Conservation (phyloP, 2,888 invertebrate genomes). For the Lithophane ornitopus region DNA sequence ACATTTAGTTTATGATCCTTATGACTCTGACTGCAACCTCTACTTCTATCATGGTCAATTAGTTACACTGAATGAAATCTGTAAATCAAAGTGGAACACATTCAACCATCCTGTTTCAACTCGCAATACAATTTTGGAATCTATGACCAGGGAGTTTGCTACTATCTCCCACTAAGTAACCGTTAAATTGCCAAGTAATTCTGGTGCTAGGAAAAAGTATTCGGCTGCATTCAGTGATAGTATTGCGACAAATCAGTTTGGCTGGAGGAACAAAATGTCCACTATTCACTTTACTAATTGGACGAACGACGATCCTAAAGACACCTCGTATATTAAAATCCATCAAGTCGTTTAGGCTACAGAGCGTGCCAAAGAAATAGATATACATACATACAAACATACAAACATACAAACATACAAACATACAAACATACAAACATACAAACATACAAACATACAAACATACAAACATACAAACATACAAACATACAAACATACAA, state of each 20-base stretch:
- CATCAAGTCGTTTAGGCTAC: too few relatives aligned
- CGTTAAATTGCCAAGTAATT: background rate
- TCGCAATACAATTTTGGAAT: background rate
- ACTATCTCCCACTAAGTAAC: background rate
- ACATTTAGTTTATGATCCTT: background rate
- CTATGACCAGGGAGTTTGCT: background rate
- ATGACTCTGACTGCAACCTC: constrained; percentile 39
- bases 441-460: too few relatives aligned
- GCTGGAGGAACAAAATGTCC: background rate
- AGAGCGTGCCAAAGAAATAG: too few relatives aligned
- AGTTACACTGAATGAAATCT: background rate
- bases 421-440: too few relatives aligned
- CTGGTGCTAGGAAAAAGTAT: background rate
- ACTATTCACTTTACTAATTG: background rate
- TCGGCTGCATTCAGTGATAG: background rate
- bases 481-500: too few relatives aligned
- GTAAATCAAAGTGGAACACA: background rate
- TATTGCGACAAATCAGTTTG: background rate
- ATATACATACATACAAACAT: too few relatives aligned
- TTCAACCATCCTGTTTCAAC: background rate
- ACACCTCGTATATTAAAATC: too few relatives aligned
- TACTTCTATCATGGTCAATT: background rate
- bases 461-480: too few relatives aligned
- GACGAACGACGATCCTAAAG: too few relatives aligned
- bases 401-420: too few relatives aligned